Evolutionary conservation across 1,140 invertebrate species (phyloP).

Genomic region (Eumaeus atala): DNA sequence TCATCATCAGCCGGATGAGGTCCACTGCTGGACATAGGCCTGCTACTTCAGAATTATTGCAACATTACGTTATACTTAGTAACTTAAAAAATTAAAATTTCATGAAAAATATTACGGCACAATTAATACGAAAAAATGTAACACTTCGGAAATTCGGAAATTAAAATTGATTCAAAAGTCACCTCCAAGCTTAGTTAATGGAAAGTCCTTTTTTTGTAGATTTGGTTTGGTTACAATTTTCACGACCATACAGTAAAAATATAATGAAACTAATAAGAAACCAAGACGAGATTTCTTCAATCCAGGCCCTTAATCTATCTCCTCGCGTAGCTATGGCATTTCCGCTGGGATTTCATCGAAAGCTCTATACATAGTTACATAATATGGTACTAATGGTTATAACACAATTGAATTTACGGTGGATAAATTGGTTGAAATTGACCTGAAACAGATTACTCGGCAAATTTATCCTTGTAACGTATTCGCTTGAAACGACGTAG

Average conservation of each 20-base stretch:
- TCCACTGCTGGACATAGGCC: no score
- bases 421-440: conserved; percentile 7
- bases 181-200: no score
- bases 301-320: background rate
- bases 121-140: no score
- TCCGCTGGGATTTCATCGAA: background rate
- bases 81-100: no score
- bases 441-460: conserved; percentile 5
- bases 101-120: no score
- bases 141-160: background rate
- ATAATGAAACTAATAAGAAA: no score
- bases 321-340: background rate
- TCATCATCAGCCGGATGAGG: no score
- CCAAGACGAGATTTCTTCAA: background rate
- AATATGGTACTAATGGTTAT: conserved; percentile 1
- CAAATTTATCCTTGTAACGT: conserved; percentile 2
- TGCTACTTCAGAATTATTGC: no score
- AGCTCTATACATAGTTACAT: conserved; percentile 1
- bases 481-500: background rate
- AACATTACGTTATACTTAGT: no score
- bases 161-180: conserved; percentile 1
- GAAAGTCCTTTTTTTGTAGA: no score
- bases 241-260: no score
- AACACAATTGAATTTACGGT: conserved; percentile 1
- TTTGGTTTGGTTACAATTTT: no score